Evolutionary conservation across 2,113 vertebrate genomes (phyloP).

Genomic region (Alligator sinensis): DNA sequence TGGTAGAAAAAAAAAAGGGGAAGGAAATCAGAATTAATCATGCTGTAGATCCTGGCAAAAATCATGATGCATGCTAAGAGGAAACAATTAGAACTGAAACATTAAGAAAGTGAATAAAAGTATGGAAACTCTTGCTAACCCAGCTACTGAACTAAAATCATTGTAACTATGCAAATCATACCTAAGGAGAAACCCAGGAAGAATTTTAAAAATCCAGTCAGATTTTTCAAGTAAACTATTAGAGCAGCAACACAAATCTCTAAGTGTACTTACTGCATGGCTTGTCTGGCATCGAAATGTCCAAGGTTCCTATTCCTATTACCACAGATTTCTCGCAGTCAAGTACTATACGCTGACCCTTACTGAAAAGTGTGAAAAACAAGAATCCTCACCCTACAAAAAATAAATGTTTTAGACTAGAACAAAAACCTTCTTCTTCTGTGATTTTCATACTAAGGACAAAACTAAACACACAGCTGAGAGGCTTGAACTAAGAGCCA

Average conservation of each 20-base stretch:
- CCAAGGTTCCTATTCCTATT: not conserved
- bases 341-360: not conserved
- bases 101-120: too few species aligned
- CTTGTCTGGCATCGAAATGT: not conserved
- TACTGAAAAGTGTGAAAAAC: accelerated
- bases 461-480: not conserved
- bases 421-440: conserved; percentile 2
- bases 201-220: conserved; percentile 24
- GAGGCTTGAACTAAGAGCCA: not conserved
- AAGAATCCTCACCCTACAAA: not conserved
- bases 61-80: not conserved
- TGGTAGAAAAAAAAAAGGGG: accelerated
- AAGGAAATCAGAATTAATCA: accelerated
- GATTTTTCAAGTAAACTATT: conserved; percentile 11
- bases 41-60: accelerated
- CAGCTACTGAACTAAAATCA: not conserved
- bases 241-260: conserved; percentile 27
- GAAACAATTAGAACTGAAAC: not conserved
- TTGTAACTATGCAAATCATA: not conserved
- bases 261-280: accelerated
- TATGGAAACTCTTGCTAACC: too few species aligned
- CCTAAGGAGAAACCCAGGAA: not conserved
- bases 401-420: not conserved
- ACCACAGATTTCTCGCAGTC: not conserved
- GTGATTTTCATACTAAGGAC: not conserved